phyloP scores from a whole-genome alignment of 2,797 vertebrate species.

The Novumbra hubbsi region DNA sequence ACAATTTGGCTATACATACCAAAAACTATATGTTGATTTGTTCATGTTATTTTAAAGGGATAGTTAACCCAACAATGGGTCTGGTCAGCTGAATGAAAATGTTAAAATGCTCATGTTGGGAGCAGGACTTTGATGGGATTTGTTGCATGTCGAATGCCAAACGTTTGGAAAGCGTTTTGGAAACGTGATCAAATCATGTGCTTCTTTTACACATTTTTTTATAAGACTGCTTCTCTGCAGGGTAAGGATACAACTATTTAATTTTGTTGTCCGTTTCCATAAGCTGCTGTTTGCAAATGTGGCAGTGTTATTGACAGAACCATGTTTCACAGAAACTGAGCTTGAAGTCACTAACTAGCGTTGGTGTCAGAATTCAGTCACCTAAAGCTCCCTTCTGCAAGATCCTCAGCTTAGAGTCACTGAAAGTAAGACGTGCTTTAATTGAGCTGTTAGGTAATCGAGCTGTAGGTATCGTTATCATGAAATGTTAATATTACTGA shows the following conservation, averaged over 20 bases:
- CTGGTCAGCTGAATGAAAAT: no score
- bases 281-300: background rate
- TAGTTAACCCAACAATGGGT: no score
- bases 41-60: background rate
- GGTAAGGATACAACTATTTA: no score
- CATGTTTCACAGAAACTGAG: constrained; percentile 5
- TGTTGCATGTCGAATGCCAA: no score
- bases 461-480: constrained; percentile 23
- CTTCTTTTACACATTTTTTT: no score
- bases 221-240: no score
- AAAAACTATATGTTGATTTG: constrained; percentile 4
- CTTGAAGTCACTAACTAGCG: constrained; percentile 17
- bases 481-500: constrained; percentile 15
- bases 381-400: constrained; percentile 28
- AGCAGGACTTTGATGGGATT: no score
- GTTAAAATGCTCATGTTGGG: no score
- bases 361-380: constrained; percentile 27
- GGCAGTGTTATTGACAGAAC: constrained; percentile 9
- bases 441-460: constrained; percentile 12
- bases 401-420: constrained; percentile 15
- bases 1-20: background rate
- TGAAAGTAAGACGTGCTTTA: constrained; percentile 24
- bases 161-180: no score
- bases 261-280: background rate
- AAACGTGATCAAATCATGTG: no score